phyloP scores from a whole-genome alignment of 2,888 invertebrate species.

The Andrena dorsata region DNA sequence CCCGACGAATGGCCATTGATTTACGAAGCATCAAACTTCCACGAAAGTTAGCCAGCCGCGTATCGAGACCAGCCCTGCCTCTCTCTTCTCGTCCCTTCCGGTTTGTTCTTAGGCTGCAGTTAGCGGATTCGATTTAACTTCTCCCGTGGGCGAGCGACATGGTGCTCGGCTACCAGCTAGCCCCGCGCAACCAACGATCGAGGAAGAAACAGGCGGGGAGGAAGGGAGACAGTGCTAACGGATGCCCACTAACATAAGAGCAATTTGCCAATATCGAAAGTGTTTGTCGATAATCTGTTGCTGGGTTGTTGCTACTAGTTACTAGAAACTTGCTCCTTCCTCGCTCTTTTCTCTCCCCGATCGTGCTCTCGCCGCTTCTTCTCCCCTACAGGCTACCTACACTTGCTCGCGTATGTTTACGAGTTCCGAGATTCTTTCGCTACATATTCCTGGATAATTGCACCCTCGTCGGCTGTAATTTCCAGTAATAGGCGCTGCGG shows the following conservation, averaged over 20 bases:
- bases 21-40: slow-evolving; percentile 77
- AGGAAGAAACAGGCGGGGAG: slow-evolving; percentile 49
- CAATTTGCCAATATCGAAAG: slow-evolving; percentile 80
- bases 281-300: slow-evolving; percentile 75
- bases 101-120: slow-evolving; percentile 81
- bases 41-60: slow-evolving; percentile 72
- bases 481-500: slow-evolving; percentile 18
- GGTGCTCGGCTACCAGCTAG: slow-evolving; percentile 44
- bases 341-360: slow-evolving; percentile 10
- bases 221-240: slow-evolving; percentile 33
- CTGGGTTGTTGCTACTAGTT: slow-evolving; percentile 60
- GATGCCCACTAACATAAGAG: slow-evolving; percentile 61
- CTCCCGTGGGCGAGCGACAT: slow-evolving; percentile 71
- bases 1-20: slow-evolving; percentile 79
- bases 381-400: background rate
- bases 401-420: too few species aligned
- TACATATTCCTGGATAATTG: slow-evolving; percentile 9
- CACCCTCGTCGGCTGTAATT: slow-evolving; percentile 17
- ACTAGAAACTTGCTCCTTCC: slow-evolving; percentile 42
- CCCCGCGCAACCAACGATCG: slow-evolving; percentile 42
- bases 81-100: slow-evolving; percentile 52
- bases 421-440: background rate
- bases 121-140: slow-evolving; percentile 83
- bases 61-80: slow-evolving; percentile 69
- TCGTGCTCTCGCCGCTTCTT: background rate